Conservation (phyloP, 2,113 vertebrate species). For the Odocoileus virginianus region DNA sequence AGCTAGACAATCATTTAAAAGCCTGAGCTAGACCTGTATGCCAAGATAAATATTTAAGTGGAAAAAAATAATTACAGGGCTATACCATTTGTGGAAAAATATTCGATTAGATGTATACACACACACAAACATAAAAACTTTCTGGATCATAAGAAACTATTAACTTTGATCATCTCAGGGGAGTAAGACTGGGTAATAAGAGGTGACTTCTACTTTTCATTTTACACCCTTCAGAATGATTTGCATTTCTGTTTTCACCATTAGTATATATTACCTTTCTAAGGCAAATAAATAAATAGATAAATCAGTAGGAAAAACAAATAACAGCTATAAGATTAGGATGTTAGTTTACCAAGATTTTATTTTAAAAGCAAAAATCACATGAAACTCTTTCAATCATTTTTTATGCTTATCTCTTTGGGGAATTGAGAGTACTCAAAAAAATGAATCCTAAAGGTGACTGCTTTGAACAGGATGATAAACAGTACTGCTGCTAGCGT, state of each 20-base stretch:
- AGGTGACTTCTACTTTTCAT: not conserved
- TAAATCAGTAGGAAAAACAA: not conserved
- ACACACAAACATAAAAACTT: not conserved
- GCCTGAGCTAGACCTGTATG: not conserved
- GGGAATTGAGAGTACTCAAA: not conserved
- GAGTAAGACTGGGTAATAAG: not conserved
- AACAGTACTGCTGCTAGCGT: not conserved
- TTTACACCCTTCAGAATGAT: not conserved
- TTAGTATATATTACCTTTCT: not conserved
- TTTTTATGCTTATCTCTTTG: not conserved
- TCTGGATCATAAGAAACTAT: not conserved
- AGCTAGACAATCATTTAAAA: not conserved
- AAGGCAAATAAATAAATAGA: conserved; percentile 1
- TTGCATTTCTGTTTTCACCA: not conserved
- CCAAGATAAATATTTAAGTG: not conserved
- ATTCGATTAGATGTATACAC: not conserved
- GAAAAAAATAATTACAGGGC: not conserved
- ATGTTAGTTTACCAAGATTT: not conserved
- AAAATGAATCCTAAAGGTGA: not conserved
- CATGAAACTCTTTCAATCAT: not conserved
- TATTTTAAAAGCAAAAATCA: conserved; percentile 10
- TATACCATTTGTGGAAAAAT: not conserved
- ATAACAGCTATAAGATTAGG: not conserved
- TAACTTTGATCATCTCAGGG: not conserved
- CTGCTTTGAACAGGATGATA: not conserved